Conservation (phyloP, 2,888 invertebrate genomes). For the Argyresthia goedartella region DNA sequence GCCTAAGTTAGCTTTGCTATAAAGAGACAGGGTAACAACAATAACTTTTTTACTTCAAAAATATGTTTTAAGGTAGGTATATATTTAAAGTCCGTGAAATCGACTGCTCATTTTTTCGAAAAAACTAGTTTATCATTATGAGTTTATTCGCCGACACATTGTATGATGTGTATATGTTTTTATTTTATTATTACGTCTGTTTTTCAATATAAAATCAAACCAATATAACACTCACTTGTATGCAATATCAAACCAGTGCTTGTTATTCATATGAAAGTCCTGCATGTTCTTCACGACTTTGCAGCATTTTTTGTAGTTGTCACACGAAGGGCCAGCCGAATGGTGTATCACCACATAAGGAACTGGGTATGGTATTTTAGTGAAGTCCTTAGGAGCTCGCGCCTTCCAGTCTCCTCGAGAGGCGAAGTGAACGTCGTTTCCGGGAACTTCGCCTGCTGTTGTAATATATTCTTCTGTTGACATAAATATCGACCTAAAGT, state of each 20-base stretch:
- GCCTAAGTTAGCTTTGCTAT: no score
- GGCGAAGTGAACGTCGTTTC: constrained; percentile 38
- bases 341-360: constrained; percentile 81
- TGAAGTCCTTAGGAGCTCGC: constrained; percentile 48
- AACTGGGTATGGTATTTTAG: constrained; percentile 67
- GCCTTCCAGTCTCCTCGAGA: constrained; percentile 74
- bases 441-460: constrained; percentile 33
- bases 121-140: no score
- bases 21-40: no score
- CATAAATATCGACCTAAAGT: neutral
- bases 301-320: constrained; percentile 56
- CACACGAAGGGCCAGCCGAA: constrained; percentile 72
- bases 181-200: no score
- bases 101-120: no score
- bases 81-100: no score
- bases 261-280: constrained; percentile 70
- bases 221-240: constrained; percentile 51
- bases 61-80: no score
- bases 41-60: no score
- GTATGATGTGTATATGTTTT: no score
- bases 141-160: no score
- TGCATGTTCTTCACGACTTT: constrained; percentile 76
- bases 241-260: constrained; percentile 77
- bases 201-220: no score
- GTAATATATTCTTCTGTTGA: constrained; percentile 13